A percentile compares a stretch with the other conserved stretches of the same genome.
These are phyloP conservation scores for Gambusia yucatana DNA, from an alignment of 2,797 vertebrate species.

Conservation along the genomic window DNA sequence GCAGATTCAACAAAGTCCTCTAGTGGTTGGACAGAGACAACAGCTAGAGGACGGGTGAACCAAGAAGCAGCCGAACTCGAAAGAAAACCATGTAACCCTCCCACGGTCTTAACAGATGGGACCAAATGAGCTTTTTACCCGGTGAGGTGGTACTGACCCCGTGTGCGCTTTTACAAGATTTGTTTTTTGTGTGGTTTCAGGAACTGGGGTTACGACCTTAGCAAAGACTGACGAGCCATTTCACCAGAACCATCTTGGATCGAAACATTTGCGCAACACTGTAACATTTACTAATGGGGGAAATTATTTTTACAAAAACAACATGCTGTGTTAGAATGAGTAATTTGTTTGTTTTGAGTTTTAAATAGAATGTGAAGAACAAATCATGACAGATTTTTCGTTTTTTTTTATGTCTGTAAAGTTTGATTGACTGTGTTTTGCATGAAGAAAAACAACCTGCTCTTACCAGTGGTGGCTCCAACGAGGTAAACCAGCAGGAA, in stretches of 20 bases:
- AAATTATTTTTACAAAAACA: not conserved
- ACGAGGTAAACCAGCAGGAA: slow-evolving; percentile 67
- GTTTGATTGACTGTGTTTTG: not conserved
- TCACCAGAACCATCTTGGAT: not conserved
- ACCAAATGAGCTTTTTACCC: too few relatives aligned
- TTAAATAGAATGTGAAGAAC: not conserved
- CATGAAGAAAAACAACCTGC: not conserved
- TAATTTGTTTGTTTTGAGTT: not conserved
- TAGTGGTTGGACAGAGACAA: not conserved
- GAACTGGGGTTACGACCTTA: not conserved
- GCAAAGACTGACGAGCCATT: not conserved
- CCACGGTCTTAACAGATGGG: too few relatives aligned
- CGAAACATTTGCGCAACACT: not conserved
- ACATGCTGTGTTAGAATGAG: not conserved
- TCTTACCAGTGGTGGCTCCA: slow-evolving; percentile 55
- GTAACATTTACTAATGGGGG: not conserved
- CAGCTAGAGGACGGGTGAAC: not conserved
- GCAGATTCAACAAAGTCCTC: not conserved
- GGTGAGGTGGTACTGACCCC: too few relatives aligned
- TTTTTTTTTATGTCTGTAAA: not conserved
- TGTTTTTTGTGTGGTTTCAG: too few relatives aligned
- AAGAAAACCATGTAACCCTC: not conserved
- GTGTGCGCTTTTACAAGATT: too few relatives aligned
- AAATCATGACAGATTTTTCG: not conserved
- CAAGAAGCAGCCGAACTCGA: not conserved